A percentile compares a stretch with the other conserved stretches of the same genome.
These are phyloP conservation scores for Symphodus melops DNA, from an alignment of 2,113 vertebrate genomes.

Conservation along the genomic window DNA sequence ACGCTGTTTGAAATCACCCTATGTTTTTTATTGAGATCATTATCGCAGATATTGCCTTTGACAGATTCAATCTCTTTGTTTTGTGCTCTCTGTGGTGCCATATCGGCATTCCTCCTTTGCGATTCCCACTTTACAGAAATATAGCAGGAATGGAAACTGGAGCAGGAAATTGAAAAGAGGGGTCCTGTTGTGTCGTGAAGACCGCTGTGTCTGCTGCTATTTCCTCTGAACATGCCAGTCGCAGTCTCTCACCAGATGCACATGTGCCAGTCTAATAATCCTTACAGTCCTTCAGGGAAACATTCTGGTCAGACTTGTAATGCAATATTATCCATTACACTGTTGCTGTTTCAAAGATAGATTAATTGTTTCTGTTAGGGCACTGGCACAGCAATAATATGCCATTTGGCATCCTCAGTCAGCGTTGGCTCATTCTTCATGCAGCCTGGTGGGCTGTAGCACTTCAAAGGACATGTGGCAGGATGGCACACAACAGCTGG, in stretches of 20 bases:
- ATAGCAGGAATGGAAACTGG: conserved; percentile 72
- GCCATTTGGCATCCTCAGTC: conserved; percentile 51
- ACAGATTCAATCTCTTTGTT: conserved; percentile 70
- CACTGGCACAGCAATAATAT: conserved; percentile 23
- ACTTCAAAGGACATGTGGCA: conserved; percentile 59
- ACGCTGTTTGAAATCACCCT: conserved; percentile 52
- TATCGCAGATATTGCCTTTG: conserved; percentile 75
- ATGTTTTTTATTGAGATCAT: conserved; percentile 70
- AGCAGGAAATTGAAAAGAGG: conserved; percentile 80
- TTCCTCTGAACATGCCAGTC: conserved; percentile 65
- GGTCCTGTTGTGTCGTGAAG: conserved; percentile 73
- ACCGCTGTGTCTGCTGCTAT: conserved; percentile 66
- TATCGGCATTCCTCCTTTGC: conserved; percentile 57
- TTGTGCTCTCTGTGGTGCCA: conserved; percentile 63
- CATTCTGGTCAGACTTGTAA: conserved; percentile 51
- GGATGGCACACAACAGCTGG: conserved; percentile 68
- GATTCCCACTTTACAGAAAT: conserved; percentile 68
- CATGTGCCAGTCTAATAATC: conserved; percentile 45
- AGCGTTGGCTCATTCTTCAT: conserved; percentile 42
- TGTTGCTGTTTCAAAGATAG: conserved; percentile 52
- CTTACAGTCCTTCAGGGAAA: conserved; percentile 44
- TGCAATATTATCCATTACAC: conserved; percentile 30
- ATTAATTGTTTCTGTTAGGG: conserved; percentile 50
- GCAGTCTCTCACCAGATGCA: conserved; percentile 64
- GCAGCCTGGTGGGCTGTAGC: conserved; percentile 36